Percentiles rank a stretch among this genome's conserved stretches.
Conservation (phyloP, 1,140 invertebrate species). For the Limonius californicus region DNA sequence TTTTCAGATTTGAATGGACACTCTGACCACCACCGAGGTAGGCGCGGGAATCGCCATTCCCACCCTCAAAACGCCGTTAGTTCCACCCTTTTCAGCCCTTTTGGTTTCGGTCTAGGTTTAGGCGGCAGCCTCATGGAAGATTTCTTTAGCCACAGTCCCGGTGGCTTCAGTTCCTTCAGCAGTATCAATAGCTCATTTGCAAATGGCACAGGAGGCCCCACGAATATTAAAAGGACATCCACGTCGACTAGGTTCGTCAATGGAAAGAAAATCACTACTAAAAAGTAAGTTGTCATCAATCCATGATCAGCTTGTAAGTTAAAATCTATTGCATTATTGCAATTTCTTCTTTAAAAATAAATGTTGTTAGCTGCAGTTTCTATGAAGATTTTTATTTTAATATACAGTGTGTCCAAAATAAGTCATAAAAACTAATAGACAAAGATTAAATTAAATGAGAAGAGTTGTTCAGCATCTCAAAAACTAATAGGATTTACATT, state of each 20-base stretch:
- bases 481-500: too few species aligned
- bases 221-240: constrained; percentile 74
- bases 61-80: constrained; percentile 58
- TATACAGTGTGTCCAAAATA: too few species aligned
- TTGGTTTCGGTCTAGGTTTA: constrained; percentile 49
- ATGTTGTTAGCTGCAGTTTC: too few species aligned
- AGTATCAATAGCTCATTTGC: constrained; percentile 52
- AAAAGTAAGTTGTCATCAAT: constrained; percentile 69
- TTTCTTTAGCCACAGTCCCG: constrained; percentile 56
- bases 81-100: constrained; percentile 61
- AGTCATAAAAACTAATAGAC: too few species aligned
- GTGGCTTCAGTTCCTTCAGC: constrained; percentile 65
- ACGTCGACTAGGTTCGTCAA: constrained; percentile 93
- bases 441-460: too few species aligned
- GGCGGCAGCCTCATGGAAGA: constrained; percentile 61
- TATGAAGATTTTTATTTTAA: too few species aligned
- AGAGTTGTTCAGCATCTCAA: too few species aligned
- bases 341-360: too few species aligned
- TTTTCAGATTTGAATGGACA: constrained; percentile 40
- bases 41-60: constrained; percentile 50
- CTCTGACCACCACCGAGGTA: constrained; percentile 34
- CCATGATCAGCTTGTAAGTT: too few species aligned
- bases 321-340: too few species aligned
- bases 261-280: constrained; percentile 95
- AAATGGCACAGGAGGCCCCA: constrained; percentile 47